Evolutionary conservation across 2,888 invertebrate species (phyloP), one percentile per base, ranked within the genome.

Genomic region (Hyposoter dolosus): DNA sequence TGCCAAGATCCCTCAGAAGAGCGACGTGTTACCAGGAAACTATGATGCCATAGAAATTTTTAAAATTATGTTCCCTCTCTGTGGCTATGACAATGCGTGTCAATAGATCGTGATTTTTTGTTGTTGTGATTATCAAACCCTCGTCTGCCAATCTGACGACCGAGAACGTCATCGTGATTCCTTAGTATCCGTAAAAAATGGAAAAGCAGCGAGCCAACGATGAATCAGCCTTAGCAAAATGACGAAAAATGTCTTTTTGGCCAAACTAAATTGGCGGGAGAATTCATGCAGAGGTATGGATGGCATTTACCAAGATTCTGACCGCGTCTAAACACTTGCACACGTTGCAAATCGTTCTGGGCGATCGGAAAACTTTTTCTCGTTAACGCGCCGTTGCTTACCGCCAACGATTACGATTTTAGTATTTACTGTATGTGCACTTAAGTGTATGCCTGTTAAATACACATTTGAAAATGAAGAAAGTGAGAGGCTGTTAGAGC

Each of bases 331-430:
- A 32, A 23, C 53, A 40, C 40, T 50, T 9, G n/a, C 43, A 7
- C 43, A 19, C n/a, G 66, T 19, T 19, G 71, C 60, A 19, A 71
- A 71, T 72, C 72, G 23, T 71, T 63, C 23, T 50, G 12, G 23
- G 65, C 72, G 80, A 80, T 80, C 72, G 72, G 35, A 40, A 40
- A 66, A 40, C 66, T 40, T 35, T 69, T 45, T 60, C 63, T 80
- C 80, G 63, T 72, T 80, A 79, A 47, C 28, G 28, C 43, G 69
- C 63, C 10, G 47, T 17, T 9, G 6, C 65, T 65, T 40, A 43
- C 4, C 66, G 19, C 9, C 10, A 12, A 19, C 66, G 19, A 23
- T 56, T 66, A 40, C 43, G 40, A 50, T 19, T 71, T 71, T 10
- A 50, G 32, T 28, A 71, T 71, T 71, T 32, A 71, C 50, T 50